phyloP scores from a whole-genome alignment of 64 coral and sea anemone genomes.

The Montipora capricornis region DNA sequence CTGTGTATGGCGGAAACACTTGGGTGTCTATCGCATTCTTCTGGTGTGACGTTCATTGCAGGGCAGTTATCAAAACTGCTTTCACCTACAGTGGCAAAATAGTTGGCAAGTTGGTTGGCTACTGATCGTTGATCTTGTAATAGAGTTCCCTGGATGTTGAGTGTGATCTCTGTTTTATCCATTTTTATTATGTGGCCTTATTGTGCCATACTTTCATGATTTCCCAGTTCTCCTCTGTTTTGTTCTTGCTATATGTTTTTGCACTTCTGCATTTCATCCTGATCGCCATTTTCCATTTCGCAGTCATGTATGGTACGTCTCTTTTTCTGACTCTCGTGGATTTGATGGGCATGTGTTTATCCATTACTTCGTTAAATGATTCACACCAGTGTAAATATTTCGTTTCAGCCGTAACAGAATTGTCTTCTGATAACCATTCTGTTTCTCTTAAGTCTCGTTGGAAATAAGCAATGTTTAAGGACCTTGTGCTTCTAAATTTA shows the following conservation, averaged over 20 bases:
- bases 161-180: not conserved
- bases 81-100: constrained; percentile 40
- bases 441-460: constrained; percentile 19
- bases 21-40: not conserved
- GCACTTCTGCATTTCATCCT: constrained; percentile 41
- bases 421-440: not conserved
- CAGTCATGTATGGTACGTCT: constrained; percentile 43
- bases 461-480: constrained; percentile 1
- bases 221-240: not conserved
- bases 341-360: constrained; percentile 34
- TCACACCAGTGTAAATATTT: constrained; percentile 19
- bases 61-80: not conserved
- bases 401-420: not conserved
- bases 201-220: constrained; percentile 45
- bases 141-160: not conserved
- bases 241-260: not conserved
- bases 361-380: not conserved
- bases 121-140: not conserved
- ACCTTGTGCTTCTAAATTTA: constrained; percentile 57
- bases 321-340: constrained; percentile 18
- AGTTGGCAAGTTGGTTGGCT: constrained; percentile 6
- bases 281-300: constrained; percentile 38
- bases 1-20: not conserved
- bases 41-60: not conserved
- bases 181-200: constrained; percentile 16